Percentiles rank a stretch among this genome's conserved stretches.
phyloP scores from a whole-genome alignment of 2,797 vertebrate genomes.

The Carcharodon carcharias region DNA sequence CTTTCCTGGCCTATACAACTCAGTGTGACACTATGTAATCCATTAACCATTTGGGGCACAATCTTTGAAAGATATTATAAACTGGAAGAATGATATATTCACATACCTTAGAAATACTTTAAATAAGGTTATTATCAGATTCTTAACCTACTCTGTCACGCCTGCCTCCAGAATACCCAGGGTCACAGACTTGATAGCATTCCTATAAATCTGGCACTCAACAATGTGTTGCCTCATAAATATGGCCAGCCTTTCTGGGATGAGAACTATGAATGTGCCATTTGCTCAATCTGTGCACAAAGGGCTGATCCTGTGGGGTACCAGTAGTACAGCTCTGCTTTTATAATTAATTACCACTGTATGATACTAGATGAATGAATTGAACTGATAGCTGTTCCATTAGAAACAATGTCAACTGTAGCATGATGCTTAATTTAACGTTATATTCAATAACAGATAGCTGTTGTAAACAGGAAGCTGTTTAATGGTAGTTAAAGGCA shows the following conservation, averaged over 20 bases:
- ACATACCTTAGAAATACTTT: not conserved
- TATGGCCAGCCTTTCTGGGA: not conserved
- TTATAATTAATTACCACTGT: not conserved
- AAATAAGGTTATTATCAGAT: not conserved
- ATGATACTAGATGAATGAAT: not conserved
- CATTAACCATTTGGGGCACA: not conserved
- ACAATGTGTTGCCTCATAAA: not conserved
- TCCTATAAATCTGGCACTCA: slow-evolving; percentile 32
- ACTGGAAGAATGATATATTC: not conserved
- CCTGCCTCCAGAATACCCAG: not conserved
- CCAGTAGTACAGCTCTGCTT: not conserved
- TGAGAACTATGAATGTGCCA: not conserved
- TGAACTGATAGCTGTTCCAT: not conserved
- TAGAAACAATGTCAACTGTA: not conserved
- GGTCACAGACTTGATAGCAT: not conserved
- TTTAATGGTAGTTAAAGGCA: not conserved
- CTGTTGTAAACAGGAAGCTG: not conserved
- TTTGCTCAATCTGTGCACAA: not conserved
- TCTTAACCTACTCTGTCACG: not conserved
- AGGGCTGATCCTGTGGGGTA: not conserved
- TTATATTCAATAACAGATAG: not conserved
- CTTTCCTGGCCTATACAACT: not conserved
- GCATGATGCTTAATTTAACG: not conserved
- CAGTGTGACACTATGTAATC: not conserved
- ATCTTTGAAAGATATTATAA: not conserved